phyloP scores from a whole-genome alignment of 92 coral and sea anemone species.

The Epizoanthus stellaris region DNA sequence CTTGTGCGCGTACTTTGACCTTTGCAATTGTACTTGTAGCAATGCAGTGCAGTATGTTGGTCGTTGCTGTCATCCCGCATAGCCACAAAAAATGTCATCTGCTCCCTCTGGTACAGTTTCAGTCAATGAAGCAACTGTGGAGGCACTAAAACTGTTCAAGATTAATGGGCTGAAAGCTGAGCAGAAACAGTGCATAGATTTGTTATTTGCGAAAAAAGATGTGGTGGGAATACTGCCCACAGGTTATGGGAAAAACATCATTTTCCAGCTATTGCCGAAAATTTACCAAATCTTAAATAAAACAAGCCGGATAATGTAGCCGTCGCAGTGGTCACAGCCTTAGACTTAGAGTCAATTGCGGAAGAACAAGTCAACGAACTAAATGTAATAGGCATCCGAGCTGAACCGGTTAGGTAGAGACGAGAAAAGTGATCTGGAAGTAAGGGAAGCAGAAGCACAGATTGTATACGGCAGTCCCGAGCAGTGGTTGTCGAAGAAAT shows the following conservation, averaged over 20 bases:
- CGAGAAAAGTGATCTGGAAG: not conserved
- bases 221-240: not conserved
- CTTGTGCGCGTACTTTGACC: too few species aligned
- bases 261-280: not conserved
- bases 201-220: not conserved
- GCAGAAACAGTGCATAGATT: too few species aligned
- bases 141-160: too few species aligned
- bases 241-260: not conserved
- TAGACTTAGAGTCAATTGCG: not conserved
- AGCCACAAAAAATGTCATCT: too few species aligned
- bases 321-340: not conserved
- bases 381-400: not conserved
- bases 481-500: not conserved
- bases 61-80: too few species aligned
- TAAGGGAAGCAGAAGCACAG: not conserved
- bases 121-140: too few species aligned
- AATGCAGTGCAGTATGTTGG: too few species aligned
- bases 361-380: not conserved
- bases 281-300: not conserved
- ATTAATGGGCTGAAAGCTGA: too few species aligned
- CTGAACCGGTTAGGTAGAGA: not conserved
- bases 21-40: too few species aligned
- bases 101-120: too few species aligned
- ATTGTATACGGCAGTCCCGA: not conserved
- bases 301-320: not conserved